Evolutionary conservation across 2,113 vertebrate species (phyloP), one percentile per base, ranked within the genome.

Genomic region (Mionectes macconnelli): DNA sequence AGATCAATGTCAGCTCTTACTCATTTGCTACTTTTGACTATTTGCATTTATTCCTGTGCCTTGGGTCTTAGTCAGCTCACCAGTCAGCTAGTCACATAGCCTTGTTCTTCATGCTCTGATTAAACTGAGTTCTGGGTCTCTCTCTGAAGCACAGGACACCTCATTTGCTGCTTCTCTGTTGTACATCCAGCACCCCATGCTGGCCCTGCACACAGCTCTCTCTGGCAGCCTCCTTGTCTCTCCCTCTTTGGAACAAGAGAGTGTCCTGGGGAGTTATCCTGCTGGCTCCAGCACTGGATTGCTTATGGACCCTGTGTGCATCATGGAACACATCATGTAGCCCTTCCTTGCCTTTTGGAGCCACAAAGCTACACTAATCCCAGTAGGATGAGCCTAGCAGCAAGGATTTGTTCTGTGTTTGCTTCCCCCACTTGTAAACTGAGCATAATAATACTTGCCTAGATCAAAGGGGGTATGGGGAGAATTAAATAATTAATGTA

Each of bases 401-500:
- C 74, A 87, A 57, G 84, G 63, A 89, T 94, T 91, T 91, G 45
- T 84, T 89, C 40, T 49, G 3, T 4, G 1, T 75, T 94, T 97
- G 16, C 60, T 90, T 97, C 88, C 84, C 76, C 70, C 52, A 40
- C 66, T 88, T 90, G 87, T 90, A 96, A 95, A 84, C 82, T 66
- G 64, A 95, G 84, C 49, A 68, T 94, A 78, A 9, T 86, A 75
- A 86, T 94, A 68, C 57, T 89, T 93, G 56, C 90, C 47, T 92
- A 88, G 94, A 94, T 97, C 95, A 97, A 97, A 97, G 90, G n/a
- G 90, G 86, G 30, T 90, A 79, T 0, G 5, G 91, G 27, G 56
- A 88, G 76, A 89, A 94, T 89, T 94, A 94, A 96, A 94, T 97
- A 96, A 95, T 94, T 94, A 88, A 93, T 96, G 87, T 44, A 84